phyloP scores from a whole-genome alignment of 2,113 vertebrate species.

The Acrocephalus arundinaceus region DNA sequence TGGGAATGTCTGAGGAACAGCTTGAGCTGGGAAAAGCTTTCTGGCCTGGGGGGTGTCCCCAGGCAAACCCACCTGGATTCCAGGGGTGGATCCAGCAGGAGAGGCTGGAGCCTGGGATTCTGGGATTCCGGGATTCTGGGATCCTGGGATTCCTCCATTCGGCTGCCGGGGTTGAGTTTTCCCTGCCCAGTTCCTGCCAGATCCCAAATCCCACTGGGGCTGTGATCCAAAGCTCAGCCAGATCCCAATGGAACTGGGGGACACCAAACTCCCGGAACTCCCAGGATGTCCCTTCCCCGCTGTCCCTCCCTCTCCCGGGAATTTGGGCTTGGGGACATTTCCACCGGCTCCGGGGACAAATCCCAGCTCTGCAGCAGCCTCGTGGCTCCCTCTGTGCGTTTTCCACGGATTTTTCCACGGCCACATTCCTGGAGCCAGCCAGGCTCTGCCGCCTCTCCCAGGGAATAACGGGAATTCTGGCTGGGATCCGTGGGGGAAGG shows the following conservation, averaged over 20 bases:
- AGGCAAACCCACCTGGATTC: background rate
- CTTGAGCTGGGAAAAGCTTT: background rate
- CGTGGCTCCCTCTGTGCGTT: background rate
- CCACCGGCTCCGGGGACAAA: background rate
- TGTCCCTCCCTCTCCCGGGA: background rate
- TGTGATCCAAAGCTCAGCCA: fast-evolving
- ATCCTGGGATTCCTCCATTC: background rate
- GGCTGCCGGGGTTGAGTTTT: background rate
- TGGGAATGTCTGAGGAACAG: background rate
- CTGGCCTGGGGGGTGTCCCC: background rate
- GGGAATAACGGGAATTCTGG: background rate
- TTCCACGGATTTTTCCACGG: background rate
- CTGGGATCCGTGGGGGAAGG: background rate
- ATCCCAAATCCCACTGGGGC: background rate
- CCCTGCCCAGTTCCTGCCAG: background rate
- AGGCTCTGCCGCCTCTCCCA: background rate
- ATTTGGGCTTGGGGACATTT: background rate
- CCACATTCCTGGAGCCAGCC: background rate
- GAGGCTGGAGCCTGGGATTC: background rate
- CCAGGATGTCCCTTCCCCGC: fast-evolving
- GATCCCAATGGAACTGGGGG: background rate
- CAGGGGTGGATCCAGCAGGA: background rate
- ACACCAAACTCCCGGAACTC: fast-evolving
- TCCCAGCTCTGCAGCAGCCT: background rate
- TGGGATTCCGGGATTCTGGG: too few species aligned